Evolutionary conservation across 2,888 invertebrate genomes (phyloP).

Genomic region (Dynastes grantii): DNA sequence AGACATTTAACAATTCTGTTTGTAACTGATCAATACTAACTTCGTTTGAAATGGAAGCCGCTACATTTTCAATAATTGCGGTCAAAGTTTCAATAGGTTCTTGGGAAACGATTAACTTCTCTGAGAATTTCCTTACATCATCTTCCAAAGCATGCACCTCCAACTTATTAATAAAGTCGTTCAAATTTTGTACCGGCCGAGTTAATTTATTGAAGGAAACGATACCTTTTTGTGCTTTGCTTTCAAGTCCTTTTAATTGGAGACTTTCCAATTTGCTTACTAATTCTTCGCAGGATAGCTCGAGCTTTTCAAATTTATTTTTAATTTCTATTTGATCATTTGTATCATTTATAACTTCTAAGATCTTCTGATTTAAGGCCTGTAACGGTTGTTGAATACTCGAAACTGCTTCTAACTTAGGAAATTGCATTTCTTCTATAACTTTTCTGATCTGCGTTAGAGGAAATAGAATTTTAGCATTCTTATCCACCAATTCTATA

Average conservation of each 20-base stretch:
- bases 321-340: constrained; percentile 24
- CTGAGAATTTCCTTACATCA: not conserved
- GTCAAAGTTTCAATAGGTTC: constrained; percentile 51
- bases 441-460: constrained; percentile 16
- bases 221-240: not conserved
- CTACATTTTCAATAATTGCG: constrained; percentile 41
- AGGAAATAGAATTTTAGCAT: constrained; percentile 21
- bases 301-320: constrained; percentile 6
- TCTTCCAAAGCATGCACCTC: constrained; percentile 10
- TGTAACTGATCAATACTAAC: constrained; percentile 29
- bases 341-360: constrained; percentile 8
- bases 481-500: constrained; percentile 5
- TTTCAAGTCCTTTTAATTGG: not conserved
- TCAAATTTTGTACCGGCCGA: constrained; percentile 16
- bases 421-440: not conserved
- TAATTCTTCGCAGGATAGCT: constrained; percentile 11
- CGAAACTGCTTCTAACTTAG: not conserved
- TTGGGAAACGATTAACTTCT: constrained; percentile 20
- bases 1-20: constrained; percentile 11
- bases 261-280: constrained; percentile 5
- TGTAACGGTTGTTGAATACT: not conserved
- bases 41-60: constrained; percentile 41
- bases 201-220: constrained; percentile 15
- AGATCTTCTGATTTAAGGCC: not conserved
- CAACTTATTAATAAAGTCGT: not conserved